Base-by-base conservation (phyloP, 2,113 vertebrate species). In the Semnornis frantzii region DNA sequence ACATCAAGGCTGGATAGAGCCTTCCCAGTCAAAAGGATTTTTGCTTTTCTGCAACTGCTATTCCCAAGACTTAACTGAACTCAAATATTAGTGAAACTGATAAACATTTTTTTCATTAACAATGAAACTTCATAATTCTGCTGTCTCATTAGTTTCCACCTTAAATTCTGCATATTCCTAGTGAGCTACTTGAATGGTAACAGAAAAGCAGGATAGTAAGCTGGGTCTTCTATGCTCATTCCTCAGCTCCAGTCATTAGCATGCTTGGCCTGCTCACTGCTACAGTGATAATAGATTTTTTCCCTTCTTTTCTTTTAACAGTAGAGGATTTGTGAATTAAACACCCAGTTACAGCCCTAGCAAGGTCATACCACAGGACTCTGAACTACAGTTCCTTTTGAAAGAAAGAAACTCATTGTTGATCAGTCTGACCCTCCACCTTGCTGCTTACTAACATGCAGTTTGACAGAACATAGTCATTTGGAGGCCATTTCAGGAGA, bases 301-400 rank as follows among this genome's bases (percentile, higher is more conserved):
- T 60, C 34, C 33, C 78, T 71, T 74, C 42, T 66, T 78, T 79
- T 85, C 79, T 87, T 89, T 62, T 72, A 94, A 84, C 62, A 55
- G 50, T 70, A 75, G 73, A 83, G 82, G 55, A 94, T 94, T 88
- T 91, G 80, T 95, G 92, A 92, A 84, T 94, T 85, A 94, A 89
- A 69, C 57, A 79, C 76, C 54, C 55, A 7, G 46, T 25, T 77
- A 60, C 4, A 34, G 54, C 54, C 39, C 55, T n/a, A 82, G 65
- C 82, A 83, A 94, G 90, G 85, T 93, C 55, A 6, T 81, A 86
- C 30, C 65, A 39, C 39, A 50, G 73, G 44, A 72, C 69, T 91
- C 82, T 54, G 69, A 90, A 74, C 31, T 76, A 16, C 30, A 52
- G 48, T 62, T 86, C 79, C 79, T 90, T 85, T 75, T 75, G 68